A percentile compares a stretch with the other conserved stretches of the same genome.
phyloP scores from a whole-genome alignment of 2,797 vertebrate genomes.

The Miichthys miiuy region DNA sequence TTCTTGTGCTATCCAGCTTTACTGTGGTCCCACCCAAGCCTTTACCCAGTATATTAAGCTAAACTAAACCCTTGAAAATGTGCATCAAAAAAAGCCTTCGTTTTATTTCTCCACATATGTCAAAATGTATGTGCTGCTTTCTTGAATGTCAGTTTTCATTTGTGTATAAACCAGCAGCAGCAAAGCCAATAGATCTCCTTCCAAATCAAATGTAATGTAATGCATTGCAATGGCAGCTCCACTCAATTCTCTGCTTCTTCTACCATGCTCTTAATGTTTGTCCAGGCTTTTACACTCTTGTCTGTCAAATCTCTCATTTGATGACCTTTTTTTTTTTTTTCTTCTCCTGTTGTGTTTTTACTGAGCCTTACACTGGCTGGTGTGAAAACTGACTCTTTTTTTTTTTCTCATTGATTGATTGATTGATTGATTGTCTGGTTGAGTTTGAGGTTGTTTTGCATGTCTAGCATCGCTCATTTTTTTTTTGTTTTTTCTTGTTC shows the following conservation, averaged over 20 bases:
- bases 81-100: constrained; percentile 75
- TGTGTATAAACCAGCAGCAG: constrained; percentile 77
- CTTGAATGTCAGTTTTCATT: constrained; percentile 76
- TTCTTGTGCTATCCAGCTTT: constrained; percentile 71
- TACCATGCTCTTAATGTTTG: constrained; percentile 54
- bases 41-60: constrained; percentile 88
- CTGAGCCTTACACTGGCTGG: constrained; percentile 70
- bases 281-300: constrained; percentile 47
- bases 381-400: constrained; percentile 72
- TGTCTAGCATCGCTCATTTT: constrained; percentile 66
- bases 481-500: constrained; percentile 5
- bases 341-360: constrained; percentile 63
- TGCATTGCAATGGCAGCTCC: constrained; percentile 83
- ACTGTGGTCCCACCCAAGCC: constrained; percentile 79
- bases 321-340: constrained; percentile 56
- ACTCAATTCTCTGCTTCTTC: constrained; percentile 67
- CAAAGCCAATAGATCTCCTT: constrained; percentile 80
- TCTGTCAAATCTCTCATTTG: constrained; percentile 49
- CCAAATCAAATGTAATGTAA: constrained; percentile 76
- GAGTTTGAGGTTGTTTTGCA: constrained; percentile 76
- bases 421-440: constrained; percentile 71
- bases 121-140: constrained; percentile 69
- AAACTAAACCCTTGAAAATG: constrained; percentile 86
- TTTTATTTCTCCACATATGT: constrained; percentile 62
- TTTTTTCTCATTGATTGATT: constrained; percentile 61